Evolutionary conservation across 2,888 invertebrate species (phyloP), one percentile per base, ranked within the genome.

Genomic region (Plebejus anna): DNA sequence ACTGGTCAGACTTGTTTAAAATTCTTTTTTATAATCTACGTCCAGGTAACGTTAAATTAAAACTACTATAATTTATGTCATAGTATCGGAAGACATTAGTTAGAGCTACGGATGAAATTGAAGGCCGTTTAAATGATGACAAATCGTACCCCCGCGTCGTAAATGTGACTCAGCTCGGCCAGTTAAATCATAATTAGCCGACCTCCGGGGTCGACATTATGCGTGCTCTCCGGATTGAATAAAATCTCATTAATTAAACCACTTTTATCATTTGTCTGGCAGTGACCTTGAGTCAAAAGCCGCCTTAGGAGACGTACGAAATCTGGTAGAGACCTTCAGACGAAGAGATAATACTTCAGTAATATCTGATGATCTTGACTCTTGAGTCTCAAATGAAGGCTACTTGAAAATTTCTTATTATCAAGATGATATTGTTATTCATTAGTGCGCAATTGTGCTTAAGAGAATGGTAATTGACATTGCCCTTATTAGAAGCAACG

Each of bases 131-230:
- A 77, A 76, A 78, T 77, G 70, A 72, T 76, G 66, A 76, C 72
- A 76, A 77, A 77, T 16, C 13, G n/a, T 61, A 73, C 61, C 73
- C 76, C 61, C 42, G 75, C 76, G 78, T 81, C 81, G 73, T 73
- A 51, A 13, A 79, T 76, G 80, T 89, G 89, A 89, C 80, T 89
- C 89, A 89, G 32, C 66, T 80, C 79, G 80, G 77, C 79, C 77
- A 79, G 81, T 76, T 82, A 87, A 91, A 87, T 89, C 88, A 86
- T 78, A 81, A 85, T 84, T 83, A 87, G 79, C 79, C 82, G 85
- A 87, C 89, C 90, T 87, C 86, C 84, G 87, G 88, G 89, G 88
- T 88, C 89, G 83, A 78, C 84, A 84, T 85, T 86, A 85, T 85
- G 81, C 81, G 82, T 83, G 81, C 80, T 81, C 80, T 77, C 80